phyloP scores from a whole-genome alignment of 2,113 vertebrate genomes.

The Anolis sagrei region DNA sequence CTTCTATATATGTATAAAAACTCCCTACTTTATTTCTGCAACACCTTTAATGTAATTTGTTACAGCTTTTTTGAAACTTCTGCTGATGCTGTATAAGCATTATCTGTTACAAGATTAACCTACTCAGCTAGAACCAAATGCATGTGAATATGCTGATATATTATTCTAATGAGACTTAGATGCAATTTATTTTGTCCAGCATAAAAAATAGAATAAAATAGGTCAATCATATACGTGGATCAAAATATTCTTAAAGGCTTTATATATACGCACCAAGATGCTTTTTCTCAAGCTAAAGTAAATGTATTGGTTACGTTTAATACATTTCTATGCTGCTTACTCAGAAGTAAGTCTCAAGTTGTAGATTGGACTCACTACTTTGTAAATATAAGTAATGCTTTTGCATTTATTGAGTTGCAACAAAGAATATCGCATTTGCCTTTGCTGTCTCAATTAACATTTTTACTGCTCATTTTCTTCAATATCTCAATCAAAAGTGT shows the following conservation, averaged over 20 bases:
- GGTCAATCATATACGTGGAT: not conserved
- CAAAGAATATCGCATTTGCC: fast-evolving
- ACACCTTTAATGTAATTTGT: slow-evolving; percentile 39
- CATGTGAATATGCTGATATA: slow-evolving; percentile 35
- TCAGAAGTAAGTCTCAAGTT: not conserved
- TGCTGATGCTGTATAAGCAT: slow-evolving; percentile 42
- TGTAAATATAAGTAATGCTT: not conserved
- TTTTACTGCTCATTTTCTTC: not conserved
- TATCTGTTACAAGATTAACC: slow-evolving; percentile 49
- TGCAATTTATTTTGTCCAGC: slow-evolving; percentile 36
- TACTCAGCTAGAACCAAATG: slow-evolving; percentile 11
- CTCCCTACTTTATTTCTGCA: slow-evolving; percentile 31
- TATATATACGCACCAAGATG: not conserved
- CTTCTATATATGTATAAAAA: slow-evolving; percentile 17
- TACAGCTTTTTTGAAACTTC: slow-evolving; percentile 32
- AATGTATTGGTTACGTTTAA: not conserved
- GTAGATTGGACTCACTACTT: no score
- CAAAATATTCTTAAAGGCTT: not conserved
- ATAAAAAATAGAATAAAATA: slow-evolving; percentile 12
- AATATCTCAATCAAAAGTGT: not conserved
- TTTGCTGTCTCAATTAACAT: not conserved
- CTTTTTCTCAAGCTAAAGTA: not conserved
- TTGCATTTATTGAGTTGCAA: not conserved
- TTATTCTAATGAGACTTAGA: slow-evolving; percentile 35
- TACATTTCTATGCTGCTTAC: not conserved